Evolutionary conservation across 2,888 invertebrate species (phyloP).

Genomic region (Ryuthela nishihirai): DNA sequence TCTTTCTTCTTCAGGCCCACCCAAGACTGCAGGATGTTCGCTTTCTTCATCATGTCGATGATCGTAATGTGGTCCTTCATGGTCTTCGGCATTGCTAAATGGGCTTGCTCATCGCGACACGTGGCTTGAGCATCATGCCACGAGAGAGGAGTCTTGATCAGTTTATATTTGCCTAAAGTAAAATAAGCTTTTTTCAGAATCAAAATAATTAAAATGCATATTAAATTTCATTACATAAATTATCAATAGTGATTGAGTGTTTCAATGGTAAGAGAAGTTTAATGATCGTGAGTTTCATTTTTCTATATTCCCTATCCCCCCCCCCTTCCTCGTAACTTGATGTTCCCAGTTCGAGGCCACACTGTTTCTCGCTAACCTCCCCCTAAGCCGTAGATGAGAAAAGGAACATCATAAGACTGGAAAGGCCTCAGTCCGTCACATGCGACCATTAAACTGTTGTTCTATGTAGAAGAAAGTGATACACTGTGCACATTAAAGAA

Average conservation of each 20-base stretch:
- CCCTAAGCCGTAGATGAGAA: too few relatives aligned
- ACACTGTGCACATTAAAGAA: too few relatives aligned
- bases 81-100: slow-evolving; percentile 34
- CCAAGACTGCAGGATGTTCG: slow-evolving; percentile 28
- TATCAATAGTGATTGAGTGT: neutral
- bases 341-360: too few relatives aligned
- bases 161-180: slow-evolving; percentile 29
- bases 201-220: neutral
- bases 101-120: slow-evolving; percentile 25
- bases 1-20: slow-evolving; percentile 14
- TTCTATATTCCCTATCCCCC: too few relatives aligned
- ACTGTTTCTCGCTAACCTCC: too few relatives aligned
- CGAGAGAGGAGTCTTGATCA: slow-evolving; percentile 29
- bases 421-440: too few relatives aligned
- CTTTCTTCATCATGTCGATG: slow-evolving; percentile 30
- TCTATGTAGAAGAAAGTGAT: too few relatives aligned
- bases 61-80: slow-evolving; percentile 27
- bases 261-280: too few relatives aligned
- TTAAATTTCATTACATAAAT: neutral
- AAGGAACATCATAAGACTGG: too few relatives aligned
- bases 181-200: neutral
- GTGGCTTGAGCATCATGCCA: slow-evolving; percentile 35
- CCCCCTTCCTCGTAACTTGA: too few relatives aligned
- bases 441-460: too few relatives aligned
- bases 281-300: too few relatives aligned